Percentiles rank a stretch among this genome's conserved stretches.
phyloP scores from a whole-genome alignment of 1,140 invertebrate genomes.

The Linepithema humile region DNA sequence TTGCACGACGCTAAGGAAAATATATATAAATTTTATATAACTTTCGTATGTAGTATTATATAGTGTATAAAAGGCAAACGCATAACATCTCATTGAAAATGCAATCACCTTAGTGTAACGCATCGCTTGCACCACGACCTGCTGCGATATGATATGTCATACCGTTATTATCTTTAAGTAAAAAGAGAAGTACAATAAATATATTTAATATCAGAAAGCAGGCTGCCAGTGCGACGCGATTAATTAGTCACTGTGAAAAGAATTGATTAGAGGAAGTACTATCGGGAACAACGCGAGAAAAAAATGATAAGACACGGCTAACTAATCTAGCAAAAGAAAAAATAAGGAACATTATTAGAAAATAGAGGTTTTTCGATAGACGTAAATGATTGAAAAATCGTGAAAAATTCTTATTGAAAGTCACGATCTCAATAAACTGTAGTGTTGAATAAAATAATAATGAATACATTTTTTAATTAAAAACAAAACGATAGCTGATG shows the following conservation, averaged over 20 bases:
- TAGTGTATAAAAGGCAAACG: neutral
- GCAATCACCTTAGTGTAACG: neutral
- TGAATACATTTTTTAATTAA: neutral
- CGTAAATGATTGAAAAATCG: neutral
- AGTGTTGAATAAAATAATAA: too few relatives aligned
- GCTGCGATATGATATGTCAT: neutral
- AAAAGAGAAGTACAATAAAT: neutral
- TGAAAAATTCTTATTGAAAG: neutral
- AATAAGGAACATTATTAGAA: too few relatives aligned
- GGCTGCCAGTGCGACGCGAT: constrained; percentile 28
- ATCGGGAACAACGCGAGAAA: constrained; percentile 23
- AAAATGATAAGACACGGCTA: neutral
- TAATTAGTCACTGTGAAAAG: constrained; percentile 56
- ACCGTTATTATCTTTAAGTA: neutral
- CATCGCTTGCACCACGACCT: constrained; percentile 4
- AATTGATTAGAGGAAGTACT: constrained; percentile 60
- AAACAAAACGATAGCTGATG: neutral
- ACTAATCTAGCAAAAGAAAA: too few relatives aligned
- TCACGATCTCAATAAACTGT: constrained; percentile 1
- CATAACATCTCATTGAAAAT: neutral
- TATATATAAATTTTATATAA: neutral
- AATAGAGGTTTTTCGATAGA: too few relatives aligned
- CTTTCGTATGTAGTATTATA: too few relatives aligned
- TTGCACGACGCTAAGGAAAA: neutral
- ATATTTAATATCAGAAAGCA: neutral